A percentile compares a stretch with the other conserved stretches of the same genome.
Evolutionary conservation across 92 coral and sea anemone genomes (phyloP).

Genomic region (Metridium senile): DNA sequence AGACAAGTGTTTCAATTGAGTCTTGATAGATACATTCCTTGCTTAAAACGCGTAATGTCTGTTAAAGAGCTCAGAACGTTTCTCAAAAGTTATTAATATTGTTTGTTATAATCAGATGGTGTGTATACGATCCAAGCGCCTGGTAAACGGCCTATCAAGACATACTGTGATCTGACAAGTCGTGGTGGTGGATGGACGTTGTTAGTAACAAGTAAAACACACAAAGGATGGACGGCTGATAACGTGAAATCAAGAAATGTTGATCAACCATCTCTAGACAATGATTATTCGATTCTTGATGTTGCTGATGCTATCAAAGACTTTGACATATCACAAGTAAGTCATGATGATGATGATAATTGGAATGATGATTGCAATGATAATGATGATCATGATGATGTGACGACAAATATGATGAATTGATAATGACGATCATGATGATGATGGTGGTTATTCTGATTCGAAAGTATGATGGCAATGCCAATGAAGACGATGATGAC

Average conservation of each 20-base stretch:
- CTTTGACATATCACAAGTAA: constrained; percentile 58
- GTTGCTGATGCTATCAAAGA: constrained; percentile 60
- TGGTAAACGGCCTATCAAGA: constrained; percentile 60
- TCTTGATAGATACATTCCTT: too few relatives aligned
- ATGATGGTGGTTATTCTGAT: too few relatives aligned
- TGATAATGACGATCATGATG: too few relatives aligned
- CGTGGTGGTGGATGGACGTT: constrained; percentile 81
- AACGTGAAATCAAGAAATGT: constrained; percentile 57
- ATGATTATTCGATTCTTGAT: constrained; percentile 60
- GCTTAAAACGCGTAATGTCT: too few relatives aligned
- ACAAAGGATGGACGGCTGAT: constrained; percentile 51
- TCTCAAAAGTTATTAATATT: too few relatives aligned
- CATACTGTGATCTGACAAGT: constrained; percentile 65
- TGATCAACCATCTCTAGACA: constrained; percentile 43
- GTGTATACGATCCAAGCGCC: constrained; percentile 62
- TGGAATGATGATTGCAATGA: not conserved
- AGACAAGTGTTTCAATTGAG: too few relatives aligned
- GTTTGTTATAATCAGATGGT: constrained; percentile 49
- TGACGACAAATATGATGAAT: too few relatives aligned
- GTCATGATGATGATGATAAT: not conserved
- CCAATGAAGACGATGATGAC: too few relatives aligned
- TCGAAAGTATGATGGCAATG: too few relatives aligned
- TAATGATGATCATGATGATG: not conserved
- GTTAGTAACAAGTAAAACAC: constrained; percentile 58
- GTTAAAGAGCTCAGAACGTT: too few relatives aligned